Base-by-base conservation (phyloP, 2,113 vertebrate genomes). In the Ivindomyrus marchei region DNA sequence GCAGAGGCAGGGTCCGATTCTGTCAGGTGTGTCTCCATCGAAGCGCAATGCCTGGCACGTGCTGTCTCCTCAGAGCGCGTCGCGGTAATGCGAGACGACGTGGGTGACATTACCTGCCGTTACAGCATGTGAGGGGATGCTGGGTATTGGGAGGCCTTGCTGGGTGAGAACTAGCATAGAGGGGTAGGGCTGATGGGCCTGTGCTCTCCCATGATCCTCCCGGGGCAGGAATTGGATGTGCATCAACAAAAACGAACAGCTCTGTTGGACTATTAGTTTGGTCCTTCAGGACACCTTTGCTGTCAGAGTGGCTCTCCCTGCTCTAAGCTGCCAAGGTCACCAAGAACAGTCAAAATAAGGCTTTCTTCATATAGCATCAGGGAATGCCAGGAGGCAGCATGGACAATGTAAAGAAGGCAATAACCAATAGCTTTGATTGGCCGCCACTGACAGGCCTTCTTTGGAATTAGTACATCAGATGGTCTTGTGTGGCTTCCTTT, bases 91-190 rank as follows among this genome's bases (percentile, higher is more conserved):
- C 49, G 93, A 97, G 93, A 93, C 94, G 97, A 98, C 97, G 93
- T 93, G 94, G 93, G 95, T 97, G 97, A 97, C 97, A 97, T 97
- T 98, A 97, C 96, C 97, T 96, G 96, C 96, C 94, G 92, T 94
- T 8, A 10, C 62, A 27, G 62, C 62, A 70, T 93, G 95, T 93
- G 93, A 94, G 95, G 95, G 94, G 93, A 92, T 90, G 94, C 94
- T 95, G 95, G 95, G 96, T 53, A 13, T 13, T 21, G 53, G 83
- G 53, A 42, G 80, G 13, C 27, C 93, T 70, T 70, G 62, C 62
- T 11, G n/a, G 62, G 27, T 13, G 62, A 31, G 62, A 70, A 70
- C 27, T 1, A n/a, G 62, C 62, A 66, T n/a, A 27, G 8, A 66
- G 58, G 58, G n/a, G 2, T 27, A 66, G 58, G 58, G 58, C 9